Base-by-base conservation (phyloP, 2,888 invertebrate genomes). In the Drosophila anceps region DNA sequence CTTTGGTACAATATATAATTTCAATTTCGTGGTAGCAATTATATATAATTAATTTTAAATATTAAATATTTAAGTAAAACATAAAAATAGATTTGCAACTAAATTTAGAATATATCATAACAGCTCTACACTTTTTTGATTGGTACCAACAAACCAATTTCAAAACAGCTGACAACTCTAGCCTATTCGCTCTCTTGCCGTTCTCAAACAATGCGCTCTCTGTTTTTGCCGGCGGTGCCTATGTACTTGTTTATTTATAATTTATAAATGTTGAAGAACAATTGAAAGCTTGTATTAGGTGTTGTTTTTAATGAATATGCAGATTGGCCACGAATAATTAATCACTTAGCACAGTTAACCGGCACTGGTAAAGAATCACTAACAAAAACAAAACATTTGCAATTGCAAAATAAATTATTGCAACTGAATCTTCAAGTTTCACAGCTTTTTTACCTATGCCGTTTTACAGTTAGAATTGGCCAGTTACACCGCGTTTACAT, bases 221-320 rank as follows among this genome's bases (percentile, higher is more conserved):
- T 84, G 88, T 88, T 84, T 86, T 84, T 84, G 69, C 88, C 83
- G 83, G 88, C 77, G 74, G 59, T 88, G 77, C 67, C 71, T 69
- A 53, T 82, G 83, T 84, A 79, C 85, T 88, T 68, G 82, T 84
- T 77, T 83, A 83, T 83, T 88, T 88, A 88, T 83, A 83, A 88
- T 87, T 83, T 66, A 87, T 67, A 75, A 68, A 54, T 73, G 18
- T 4, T 18, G 18, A 20, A 50, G 13, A 33, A 50, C 50, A 33
- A 20, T 4, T n/a, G 1, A 20, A 50, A 13, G 1, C 8, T 33
- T 31, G 7, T 13, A 9, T 15, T 27, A 44, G 4, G 7, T 27
- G 13, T n/a, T 2, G 4, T 10, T 35, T 31, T 50, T 2, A 2
- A 50, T 18, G 4, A 8, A 18, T 20, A 8, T 1, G 7, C 18